phyloP scores from a whole-genome alignment of 1,140 invertebrate genomes.

The Melipona quadrifasciata region DNA sequence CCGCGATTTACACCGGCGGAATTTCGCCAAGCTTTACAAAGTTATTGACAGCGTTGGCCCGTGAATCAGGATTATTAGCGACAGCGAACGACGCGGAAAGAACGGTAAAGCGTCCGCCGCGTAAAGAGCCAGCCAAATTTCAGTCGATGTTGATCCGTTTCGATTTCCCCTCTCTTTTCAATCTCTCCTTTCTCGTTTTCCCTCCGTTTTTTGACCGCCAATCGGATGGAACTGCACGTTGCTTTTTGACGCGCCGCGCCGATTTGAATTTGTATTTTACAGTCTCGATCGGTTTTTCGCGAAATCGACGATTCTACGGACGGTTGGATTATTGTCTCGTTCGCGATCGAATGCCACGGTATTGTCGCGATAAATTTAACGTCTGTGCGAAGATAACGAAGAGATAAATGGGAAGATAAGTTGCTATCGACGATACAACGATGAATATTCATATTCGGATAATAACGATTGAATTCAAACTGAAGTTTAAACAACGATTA shows the following conservation, averaged over 20 bases:
- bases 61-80: constrained; percentile 48
- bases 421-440: background rate
- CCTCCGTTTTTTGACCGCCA: background rate
- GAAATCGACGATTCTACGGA: background rate
- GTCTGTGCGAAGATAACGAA: background rate
- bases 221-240: background rate
- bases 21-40: constrained; percentile 19
- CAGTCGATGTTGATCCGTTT: constrained; percentile 17
- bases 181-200: too few species aligned
- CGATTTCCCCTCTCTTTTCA: background rate
- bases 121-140: background rate
- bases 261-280: background rate
- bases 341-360: background rate
- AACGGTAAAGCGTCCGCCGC: constrained; percentile 22
- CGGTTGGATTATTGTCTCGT: background rate
- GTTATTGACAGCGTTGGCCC: constrained; percentile 25
- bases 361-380: background rate
- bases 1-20: constrained; percentile 36
- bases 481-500: background rate
- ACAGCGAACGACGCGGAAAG: constrained; percentile 16
- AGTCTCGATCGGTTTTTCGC: background rate
- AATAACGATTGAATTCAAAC: background rate
- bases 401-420: background rate
- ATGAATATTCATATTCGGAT: too few species aligned
- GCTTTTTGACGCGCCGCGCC: too few species aligned